Conservation (phyloP, 2,888 invertebrate species). For the Marasmarcha lunaedactyla region DNA sequence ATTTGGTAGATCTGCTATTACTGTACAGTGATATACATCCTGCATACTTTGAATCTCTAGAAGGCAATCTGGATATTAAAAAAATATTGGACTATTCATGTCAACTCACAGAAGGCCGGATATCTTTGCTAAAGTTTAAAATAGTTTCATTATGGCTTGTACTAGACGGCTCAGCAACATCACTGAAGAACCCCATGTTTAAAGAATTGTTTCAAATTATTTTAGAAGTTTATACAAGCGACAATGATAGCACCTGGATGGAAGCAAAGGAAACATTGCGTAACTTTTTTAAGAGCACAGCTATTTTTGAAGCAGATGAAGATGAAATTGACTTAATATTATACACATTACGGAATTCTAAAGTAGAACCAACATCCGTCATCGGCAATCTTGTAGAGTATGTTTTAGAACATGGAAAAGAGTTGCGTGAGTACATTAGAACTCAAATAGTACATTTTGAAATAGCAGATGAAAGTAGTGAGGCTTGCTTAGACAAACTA, state of each 20-base stretch:
- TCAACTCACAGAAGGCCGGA: conserved; percentile 28
- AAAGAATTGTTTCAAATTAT: conserved; percentile 67
- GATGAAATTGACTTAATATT: conserved; percentile 78
- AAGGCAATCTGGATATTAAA: conserved; percentile 52
- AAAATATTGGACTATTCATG: conserved; percentile 43
- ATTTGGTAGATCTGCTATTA: conserved; percentile 44
- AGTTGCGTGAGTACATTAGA: conserved; percentile 36
- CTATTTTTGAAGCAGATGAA: conserved; percentile 73
- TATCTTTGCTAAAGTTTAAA: conserved; percentile 52
- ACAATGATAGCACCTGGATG: conserved; percentile 40
- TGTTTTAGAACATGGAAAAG: conserved; percentile 37
- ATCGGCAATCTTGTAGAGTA: conserved; percentile 47
- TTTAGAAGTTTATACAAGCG: conserved; percentile 61
- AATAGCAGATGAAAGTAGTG: conserved; percentile 36
- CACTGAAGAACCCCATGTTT: conserved; percentile 64
- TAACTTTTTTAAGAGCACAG: conserved; percentile 71
- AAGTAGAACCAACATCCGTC: conserved; percentile 34
- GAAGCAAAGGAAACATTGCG: conserved; percentile 68
- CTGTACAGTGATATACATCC: conserved; percentile 54
- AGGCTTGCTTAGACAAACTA: conserved; percentile 36
- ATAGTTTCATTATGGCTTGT: conserved; percentile 53
- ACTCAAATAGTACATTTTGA: conserved; percentile 47
- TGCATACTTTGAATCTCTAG: conserved; percentile 52
- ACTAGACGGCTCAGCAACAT: conserved; percentile 58
- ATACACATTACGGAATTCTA: conserved; percentile 52